Evolutionary conservation across 1,140 invertebrate genomes (phyloP).

Genomic region (Cotesia chilonis): DNA sequence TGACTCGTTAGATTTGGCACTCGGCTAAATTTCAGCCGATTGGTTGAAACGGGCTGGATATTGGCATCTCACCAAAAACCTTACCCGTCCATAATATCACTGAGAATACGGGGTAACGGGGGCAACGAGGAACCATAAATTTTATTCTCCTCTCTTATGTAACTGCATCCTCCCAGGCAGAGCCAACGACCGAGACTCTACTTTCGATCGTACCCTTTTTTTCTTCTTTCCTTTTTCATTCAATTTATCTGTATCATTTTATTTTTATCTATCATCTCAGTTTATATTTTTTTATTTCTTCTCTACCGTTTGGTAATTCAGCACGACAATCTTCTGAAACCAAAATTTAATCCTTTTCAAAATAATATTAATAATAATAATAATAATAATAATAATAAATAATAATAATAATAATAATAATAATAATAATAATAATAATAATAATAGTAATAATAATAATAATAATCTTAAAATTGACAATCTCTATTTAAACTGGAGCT

Average conservation of each 20-base stretch:
- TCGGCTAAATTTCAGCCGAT: slow-evolving; percentile 19
- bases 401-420: not conserved
- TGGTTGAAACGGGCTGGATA: slow-evolving; percentile 1
- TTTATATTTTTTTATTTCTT: not conserved
- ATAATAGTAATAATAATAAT: not conserved
- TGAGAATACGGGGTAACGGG: not conserved
- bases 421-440: not conserved
- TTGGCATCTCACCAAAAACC: slow-evolving; percentile 22
- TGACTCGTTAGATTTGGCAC: slow-evolving; percentile 26
- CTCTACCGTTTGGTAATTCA: slow-evolving; percentile 11
- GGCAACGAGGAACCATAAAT: slow-evolving; percentile 26
- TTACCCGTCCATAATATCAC: slow-evolving; percentile 25
- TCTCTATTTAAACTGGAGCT: slow-evolving; percentile 21
- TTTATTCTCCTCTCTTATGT: slow-evolving; percentile 27
- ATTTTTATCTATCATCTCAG: not conserved
- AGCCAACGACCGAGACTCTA: slow-evolving; percentile 25
- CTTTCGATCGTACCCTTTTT: slow-evolving; percentile 24
- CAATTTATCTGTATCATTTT: slow-evolving; percentile 10
- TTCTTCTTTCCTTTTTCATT: not conserved
- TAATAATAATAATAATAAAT: not conserved
- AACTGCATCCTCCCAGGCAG: slow-evolving; percentile 22
- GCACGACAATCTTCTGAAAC: slow-evolving; percentile 19
- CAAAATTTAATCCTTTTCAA: too few relatives aligned
- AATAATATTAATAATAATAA: too few relatives aligned
- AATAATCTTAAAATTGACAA: slow-evolving; percentile 10